Evolutionary conservation across 2,797 vertebrate genomes (phyloP), one percentile per base, ranked within the genome.

Genomic region (Acanthis flammea): DNA sequence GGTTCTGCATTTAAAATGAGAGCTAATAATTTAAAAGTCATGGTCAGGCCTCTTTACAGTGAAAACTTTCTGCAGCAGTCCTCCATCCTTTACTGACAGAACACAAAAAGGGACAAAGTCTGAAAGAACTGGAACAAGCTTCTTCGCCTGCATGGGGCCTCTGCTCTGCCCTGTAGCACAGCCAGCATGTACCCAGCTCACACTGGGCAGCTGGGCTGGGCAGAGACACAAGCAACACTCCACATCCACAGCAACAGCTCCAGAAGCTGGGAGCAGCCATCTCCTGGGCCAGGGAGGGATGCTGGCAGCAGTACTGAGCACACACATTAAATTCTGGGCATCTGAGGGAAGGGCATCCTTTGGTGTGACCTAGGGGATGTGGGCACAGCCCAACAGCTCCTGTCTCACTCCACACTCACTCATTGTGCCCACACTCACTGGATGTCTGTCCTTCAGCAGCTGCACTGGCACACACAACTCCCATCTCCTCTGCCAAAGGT

Each of bases 121-220:
- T 58, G 55, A 48, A 30, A 30, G 11, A 73, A 44, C 35, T n/a
- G 22, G 23, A 51, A 28, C 27, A 31, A 79, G 47, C 0, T 37
- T 25, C 39, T 58, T 33, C 0, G 0, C 33, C 62, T 27, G 21
- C 39, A 39, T 0, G 16, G 18, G 33, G 25, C 12, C 47, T 33
- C 42, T 78, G 37, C 41, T 86, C 16, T 53, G 70, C 6, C 53
- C 51, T 3, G 5, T 4, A 58, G 50, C 3, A 0, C 14, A 8
- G 14, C 24, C 81, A 27, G 70, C 0, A 0, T 1, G 1, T 8
- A 28, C 6, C 10, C 57, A 62, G 33, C 44, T 60, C 47, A 35
- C 47, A 31, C 27, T 25, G 2, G 0, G 44, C 27, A 78, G 50
- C n/a, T 4, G 35, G 14, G 24, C 50, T 62, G 62, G 21, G 66